Conservation (phyloP, 2,113 vertebrate genomes). For the Regulus satrapa region DNA sequence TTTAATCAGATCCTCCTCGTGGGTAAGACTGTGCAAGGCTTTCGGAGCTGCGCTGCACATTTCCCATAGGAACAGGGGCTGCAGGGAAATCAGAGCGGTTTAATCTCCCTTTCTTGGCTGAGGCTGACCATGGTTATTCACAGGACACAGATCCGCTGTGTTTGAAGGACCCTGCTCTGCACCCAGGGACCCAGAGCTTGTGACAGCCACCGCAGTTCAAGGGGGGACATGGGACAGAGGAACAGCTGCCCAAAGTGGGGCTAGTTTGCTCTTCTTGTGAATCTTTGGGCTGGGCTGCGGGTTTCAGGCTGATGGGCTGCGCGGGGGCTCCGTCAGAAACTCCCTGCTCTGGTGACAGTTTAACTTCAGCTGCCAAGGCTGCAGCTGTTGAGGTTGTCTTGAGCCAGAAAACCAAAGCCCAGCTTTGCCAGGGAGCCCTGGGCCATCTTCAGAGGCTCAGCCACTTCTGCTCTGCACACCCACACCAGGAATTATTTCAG, state of each 20-base stretch:
- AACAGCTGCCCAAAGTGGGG: neutral
- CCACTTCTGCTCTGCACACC: neutral
- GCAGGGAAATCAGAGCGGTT: neutral
- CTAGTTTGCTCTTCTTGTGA: neutral
- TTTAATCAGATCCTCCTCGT: neutral
- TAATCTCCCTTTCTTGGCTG: neutral
- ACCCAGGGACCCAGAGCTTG: neutral
- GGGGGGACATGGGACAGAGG: accelerated
- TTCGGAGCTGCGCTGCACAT: neutral
- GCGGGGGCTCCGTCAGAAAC: neutral
- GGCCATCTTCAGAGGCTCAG: neutral
- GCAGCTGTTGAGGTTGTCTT: accelerated
- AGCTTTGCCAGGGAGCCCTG: neutral
- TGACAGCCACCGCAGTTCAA: neutral
- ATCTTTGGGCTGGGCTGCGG: neutral
- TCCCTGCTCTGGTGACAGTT: neutral
- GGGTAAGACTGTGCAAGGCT: neutral
- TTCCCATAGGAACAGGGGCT: neutral
- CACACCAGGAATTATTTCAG: neutral
- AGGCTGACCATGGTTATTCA: neutral
- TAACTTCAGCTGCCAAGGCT: neutral
- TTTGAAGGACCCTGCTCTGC: neutral
- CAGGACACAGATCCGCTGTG: neutral
- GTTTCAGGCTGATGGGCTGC: neutral
- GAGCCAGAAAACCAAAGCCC: neutral